Conservation (phyloP, 2,797 vertebrate genomes). For the Geotrypetes seraphini region DNA sequence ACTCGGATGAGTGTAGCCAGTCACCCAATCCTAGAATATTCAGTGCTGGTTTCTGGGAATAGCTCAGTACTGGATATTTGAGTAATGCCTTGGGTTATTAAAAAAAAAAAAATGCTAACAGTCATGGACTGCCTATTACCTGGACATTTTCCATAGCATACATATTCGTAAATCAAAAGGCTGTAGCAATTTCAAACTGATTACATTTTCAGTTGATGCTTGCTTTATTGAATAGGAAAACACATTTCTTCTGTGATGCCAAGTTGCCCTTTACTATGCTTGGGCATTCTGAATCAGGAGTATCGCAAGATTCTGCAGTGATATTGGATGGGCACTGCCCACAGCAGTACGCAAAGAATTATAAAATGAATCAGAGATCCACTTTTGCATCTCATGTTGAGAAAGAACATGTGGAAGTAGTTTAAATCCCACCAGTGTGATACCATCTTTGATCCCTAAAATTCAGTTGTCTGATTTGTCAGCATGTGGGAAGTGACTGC, state of each 20-base stretch:
- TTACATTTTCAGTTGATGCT: constrained; percentile 19
- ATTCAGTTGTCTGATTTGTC: constrained; percentile 35
- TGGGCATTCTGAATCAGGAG: constrained; percentile 1
- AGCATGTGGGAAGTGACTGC: constrained; percentile 36
- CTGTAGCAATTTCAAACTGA: constrained; percentile 22
- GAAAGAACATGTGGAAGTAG: constrained; percentile 38
- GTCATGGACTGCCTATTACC: too few species aligned
- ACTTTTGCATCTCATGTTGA: too few species aligned
- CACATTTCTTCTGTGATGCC: constrained; percentile 12
- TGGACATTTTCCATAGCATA: constrained; percentile 9
- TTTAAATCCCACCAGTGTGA: constrained; percentile 18
- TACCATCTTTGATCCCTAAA: constrained; percentile 19
- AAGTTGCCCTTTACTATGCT: constrained; percentile 1
- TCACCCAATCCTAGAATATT: too few species aligned
- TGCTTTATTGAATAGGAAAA: constrained; percentile 12
- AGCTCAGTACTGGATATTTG: too few species aligned
- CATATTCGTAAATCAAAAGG: constrained; percentile 21
- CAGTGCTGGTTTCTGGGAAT: too few species aligned
- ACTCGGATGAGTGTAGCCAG: too few species aligned
- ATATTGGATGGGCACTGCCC: constrained; percentile 1
- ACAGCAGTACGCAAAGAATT: constrained; percentile 18
- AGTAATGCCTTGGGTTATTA: too few species aligned
- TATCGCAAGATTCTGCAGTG: not conserved
- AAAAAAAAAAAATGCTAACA: too few species aligned
- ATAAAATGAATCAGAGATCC: constrained; percentile 13